These are phyloP conservation scores for Eleutherodactylus coqui DNA, from an alignment of 2,797 vertebrate species.

Conservation along the genomic window DNA sequence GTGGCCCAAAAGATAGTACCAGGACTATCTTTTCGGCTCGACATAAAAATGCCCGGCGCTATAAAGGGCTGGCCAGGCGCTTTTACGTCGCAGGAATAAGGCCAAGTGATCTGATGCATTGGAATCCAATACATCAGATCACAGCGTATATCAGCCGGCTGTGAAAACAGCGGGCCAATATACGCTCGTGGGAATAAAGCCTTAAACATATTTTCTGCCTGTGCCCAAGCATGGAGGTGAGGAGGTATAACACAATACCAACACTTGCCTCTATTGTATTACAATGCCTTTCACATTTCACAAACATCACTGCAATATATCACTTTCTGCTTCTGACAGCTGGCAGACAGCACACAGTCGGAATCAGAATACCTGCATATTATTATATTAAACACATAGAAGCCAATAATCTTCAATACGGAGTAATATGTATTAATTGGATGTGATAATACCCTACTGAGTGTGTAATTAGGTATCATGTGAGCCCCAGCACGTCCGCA, in stretches of 20 bases:
- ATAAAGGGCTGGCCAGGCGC: too few species aligned
- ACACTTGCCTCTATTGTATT: not conserved
- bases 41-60: too few species aligned
- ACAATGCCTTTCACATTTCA: not conserved
- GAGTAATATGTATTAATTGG: conserved; percentile 57
- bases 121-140: too few species aligned
- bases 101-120: too few species aligned
- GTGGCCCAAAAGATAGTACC: too few species aligned
- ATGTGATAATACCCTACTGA: conserved; percentile 53
- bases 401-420: conserved; percentile 48
- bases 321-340: not conserved
- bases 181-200: too few species aligned
- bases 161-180: too few species aligned
- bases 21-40: too few species aligned
- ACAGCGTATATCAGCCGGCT: too few species aligned
- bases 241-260: not conserved
- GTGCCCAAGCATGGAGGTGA: not conserved
- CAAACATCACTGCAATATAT: not conserved
- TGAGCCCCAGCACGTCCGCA: conserved; percentile 54
- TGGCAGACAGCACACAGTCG: not conserved
- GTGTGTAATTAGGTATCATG: conserved; percentile 56
- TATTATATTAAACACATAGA: conserved; percentile 50
- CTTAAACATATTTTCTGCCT: not conserved
- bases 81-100: too few species aligned
- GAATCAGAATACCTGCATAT: conserved; percentile 13